phyloP scores from a whole-genome alignment of 2,888 invertebrate species.

The Cheilosia grossa region DNA sequence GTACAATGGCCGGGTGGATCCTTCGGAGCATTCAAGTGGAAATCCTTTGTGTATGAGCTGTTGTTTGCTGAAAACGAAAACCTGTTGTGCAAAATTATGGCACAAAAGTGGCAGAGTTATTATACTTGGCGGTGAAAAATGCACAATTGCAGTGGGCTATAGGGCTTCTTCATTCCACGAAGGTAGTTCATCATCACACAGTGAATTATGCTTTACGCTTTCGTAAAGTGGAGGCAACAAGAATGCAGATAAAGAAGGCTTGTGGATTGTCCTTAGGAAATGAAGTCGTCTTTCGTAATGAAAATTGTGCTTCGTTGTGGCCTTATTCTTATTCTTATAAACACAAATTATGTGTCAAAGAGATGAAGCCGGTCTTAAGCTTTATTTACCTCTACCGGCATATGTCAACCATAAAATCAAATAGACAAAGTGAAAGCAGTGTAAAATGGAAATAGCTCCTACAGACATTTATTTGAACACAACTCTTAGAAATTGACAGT shows the following conservation, averaged over 20 bases:
- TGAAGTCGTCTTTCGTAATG: neutral
- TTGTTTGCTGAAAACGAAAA: conserved; percentile 31
- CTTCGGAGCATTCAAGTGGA: conserved; percentile 50
- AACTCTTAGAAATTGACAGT: too few species aligned
- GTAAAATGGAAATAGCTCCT: too few species aligned
- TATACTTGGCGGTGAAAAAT: conserved; percentile 44
- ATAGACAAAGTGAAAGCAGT: too few species aligned
- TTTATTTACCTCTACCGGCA: too few species aligned
- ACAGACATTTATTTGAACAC: too few species aligned
- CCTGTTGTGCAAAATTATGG: conserved; percentile 55
- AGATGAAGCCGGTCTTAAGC: too few species aligned
- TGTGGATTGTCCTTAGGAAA: neutral
- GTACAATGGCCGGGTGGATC: conserved; percentile 44
- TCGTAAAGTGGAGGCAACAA: neutral
- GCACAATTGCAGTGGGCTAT: conserved; percentile 37
- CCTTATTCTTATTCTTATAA: too few species aligned
- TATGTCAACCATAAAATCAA: too few species aligned
- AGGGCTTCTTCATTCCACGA: neutral
- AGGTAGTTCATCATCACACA: conserved; percentile 39
- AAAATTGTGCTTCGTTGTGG: neutral
- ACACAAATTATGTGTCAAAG: too few species aligned
- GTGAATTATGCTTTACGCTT: neutral
- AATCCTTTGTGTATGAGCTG: conserved; percentile 43
- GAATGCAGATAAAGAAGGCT: conserved; percentile 2
- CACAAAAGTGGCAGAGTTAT: conserved; percentile 61